phyloP scores from a whole-genome alignment of 2,888 invertebrate species.

The Aphidius colemani region DNA sequence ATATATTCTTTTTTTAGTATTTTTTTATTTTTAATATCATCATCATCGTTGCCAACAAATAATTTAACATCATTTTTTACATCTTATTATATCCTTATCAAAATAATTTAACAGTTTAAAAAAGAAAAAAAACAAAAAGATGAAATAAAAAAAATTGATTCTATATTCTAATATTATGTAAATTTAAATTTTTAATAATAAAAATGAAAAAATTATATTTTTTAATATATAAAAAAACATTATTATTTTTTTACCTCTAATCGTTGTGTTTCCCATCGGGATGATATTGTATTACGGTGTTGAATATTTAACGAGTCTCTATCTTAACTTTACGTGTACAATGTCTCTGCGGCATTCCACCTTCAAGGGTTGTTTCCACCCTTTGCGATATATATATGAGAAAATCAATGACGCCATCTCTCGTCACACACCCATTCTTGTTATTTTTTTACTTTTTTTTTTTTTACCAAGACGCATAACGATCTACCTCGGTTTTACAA shows the following conservation, averaged over 20 bases:
- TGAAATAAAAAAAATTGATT: slow-evolving; percentile 10
- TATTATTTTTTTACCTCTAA: not conserved
- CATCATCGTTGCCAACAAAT: slow-evolving; percentile 57
- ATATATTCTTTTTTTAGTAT: not conserved
- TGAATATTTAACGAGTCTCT: slow-evolving; percentile 63
- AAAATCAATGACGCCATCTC: not conserved
- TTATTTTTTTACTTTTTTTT: not conserved
- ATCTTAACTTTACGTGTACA: slow-evolving; percentile 30
- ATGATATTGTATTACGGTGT: slow-evolving; percentile 62
- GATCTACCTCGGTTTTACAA: slow-evolving; percentile 29
- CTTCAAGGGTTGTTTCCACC: slow-evolving; percentile 16
- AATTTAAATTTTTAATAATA: slow-evolving; percentile 1
- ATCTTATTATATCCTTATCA: slow-evolving; percentile 61
- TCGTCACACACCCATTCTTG: slow-evolving; percentile 20
- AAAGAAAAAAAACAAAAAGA: slow-evolving; percentile 28
- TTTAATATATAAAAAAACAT: not conserved
- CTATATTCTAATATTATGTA: not conserved
- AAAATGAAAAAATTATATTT: not conserved
- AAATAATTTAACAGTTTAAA: slow-evolving; percentile 51
- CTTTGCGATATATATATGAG: not conserved
- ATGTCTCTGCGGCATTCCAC: slow-evolving; percentile 30
- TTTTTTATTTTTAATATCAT: slow-evolving; percentile 10
- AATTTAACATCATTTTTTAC: slow-evolving; percentile 59
- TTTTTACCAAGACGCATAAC: slow-evolving; percentile 30
- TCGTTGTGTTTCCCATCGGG: slow-evolving; percentile 32